Evolutionary conservation across 2,888 invertebrate species (phyloP), one percentile per base, ranked within the genome.

Genomic region (Caenorhabditis imperialis): DNA sequence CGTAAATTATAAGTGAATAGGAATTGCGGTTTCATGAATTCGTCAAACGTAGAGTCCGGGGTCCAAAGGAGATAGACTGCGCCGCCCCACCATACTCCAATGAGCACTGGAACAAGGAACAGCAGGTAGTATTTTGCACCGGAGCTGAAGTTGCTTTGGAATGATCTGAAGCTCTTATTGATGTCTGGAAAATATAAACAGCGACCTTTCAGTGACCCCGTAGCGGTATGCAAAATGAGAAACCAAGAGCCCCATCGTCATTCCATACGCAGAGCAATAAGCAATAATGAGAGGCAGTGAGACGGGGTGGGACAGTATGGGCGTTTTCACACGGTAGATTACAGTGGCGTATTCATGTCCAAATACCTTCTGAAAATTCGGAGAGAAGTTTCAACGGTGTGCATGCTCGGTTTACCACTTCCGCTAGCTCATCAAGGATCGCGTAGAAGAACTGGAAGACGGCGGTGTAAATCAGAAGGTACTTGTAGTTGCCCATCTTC

Each of bases 181-280:
- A n/a, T n/a, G n/a, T n/a, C n/a, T n/a, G n/a, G n/a, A n/a, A n/a
- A n/a, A n/a, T n/a, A n/a, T n/a, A n/a, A n/a, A 57, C 4, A 22
- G 4, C 23, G n/a, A n/a, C n/a, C n/a, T n/a, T n/a, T 60, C 60
- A 50, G 50, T 60, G 1, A 48, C 47, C n/a, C 63, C 48, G 27
- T 18, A 63, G 47, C 63, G 14, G 33, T 63, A 63, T 0, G 45
- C 6, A 8, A 63, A 63, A 27, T 63, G 63, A n/a, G 47, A 20
- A 6, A 55, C 63, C 22, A 63, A 63, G 1, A 63, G 5, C 2
- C 54, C 63, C 45, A 63, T 54, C 2, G 63, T 55, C n/a, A 48
- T 47, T 42, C 63, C 63, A 14, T 55, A 63, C 12, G 47, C 48
- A 1, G 54, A 54, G 10, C 47, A 30, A 25, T 63, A 63, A 8